phyloP scores from a whole-genome alignment of 2,888 invertebrate species.

The Drosophila recens region DNA sequence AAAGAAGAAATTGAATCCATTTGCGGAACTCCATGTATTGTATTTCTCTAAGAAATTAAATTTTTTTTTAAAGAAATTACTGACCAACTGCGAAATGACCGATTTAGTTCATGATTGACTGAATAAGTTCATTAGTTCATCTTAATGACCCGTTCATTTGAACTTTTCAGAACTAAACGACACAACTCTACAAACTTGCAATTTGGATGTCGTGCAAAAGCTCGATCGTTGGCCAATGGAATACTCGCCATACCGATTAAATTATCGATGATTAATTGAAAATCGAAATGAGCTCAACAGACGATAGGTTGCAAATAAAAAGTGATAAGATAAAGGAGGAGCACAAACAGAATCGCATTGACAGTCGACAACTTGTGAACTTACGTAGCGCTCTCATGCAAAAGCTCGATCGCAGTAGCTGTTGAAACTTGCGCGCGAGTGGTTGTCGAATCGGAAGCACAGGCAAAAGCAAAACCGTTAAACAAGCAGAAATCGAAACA shows the following conservation, averaged over 20 bases:
- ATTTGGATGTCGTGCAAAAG: slow-evolving; percentile 9
- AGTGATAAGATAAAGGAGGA: slow-evolving; percentile 57
- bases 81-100: too few relatives aligned
- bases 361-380: background rate
- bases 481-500: slow-evolving; percentile 22
- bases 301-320: slow-evolving; percentile 17
- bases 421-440: slow-evolving; percentile 50
- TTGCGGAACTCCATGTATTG: too few relatives aligned
- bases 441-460: slow-evolving; percentile 37
- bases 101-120: too few relatives aligned
- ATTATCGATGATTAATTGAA: slow-evolving; percentile 22
- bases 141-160: too few relatives aligned
- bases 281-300: background rate
- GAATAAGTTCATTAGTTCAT: too few relatives aligned
- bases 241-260: slow-evolving; percentile 25
- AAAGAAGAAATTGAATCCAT: too few relatives aligned
- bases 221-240: slow-evolving; percentile 7
- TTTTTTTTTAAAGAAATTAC: too few relatives aligned
- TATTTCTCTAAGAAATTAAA: too few relatives aligned
- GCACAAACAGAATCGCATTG: slow-evolving; percentile 15
- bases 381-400: slow-evolving; percentile 27
- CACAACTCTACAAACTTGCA: too few relatives aligned
- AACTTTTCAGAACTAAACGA: too few relatives aligned
- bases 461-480: slow-evolving; percentile 50
- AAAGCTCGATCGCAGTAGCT: slow-evolving; percentile 58